Evolutionary conservation across 2,888 invertebrate genomes (phyloP), one percentile per base, ranked within the genome.

Genomic region (Teinopalpus imperialis): DNA sequence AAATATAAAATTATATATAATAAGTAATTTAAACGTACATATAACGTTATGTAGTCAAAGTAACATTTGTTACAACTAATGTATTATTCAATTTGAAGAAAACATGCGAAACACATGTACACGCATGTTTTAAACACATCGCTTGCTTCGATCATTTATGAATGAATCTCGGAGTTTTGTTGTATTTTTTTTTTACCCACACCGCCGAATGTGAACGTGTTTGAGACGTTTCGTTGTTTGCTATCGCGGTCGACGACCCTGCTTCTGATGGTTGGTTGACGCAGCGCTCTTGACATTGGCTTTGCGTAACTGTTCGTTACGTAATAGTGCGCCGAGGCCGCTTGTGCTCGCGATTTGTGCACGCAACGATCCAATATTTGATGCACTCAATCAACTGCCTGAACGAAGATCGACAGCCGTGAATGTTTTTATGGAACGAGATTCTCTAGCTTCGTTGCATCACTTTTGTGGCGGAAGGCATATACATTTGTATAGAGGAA

Each of bases 231-330:
- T 23, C 14, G 29, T 36, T 23, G 18, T 37, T 41, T 24, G 72
- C 62, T 70, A 66, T 66, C 63, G 65, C 73, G 82, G 77, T 69
- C 76, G 55, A 63, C 59, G 75, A 81, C 72, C 69, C 57, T 46
- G 21, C 51, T 48, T 14, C 49, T 52, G 49, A 51, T 50, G 43
- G 41, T 53, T 41, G 47, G 26, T 64, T 61, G 68, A 66, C 70
- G 68, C 63, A 59, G 61, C 66, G 81, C 51, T 81, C 85, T 82
- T 86, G 85, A 85, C 86, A 83, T 82, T 85, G 85, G 66, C 56
- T 70, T 73, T 74, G 65, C 74, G 70, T 74, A 75, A 76, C 69
- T 67, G 64, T 61, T 52, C 54, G 55, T 64, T 76, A 71, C 68
- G 66, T 68, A 74, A 74, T 50, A 50, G 50, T 51, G 53, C 44